phyloP scores from a whole-genome alignment of 2,888 invertebrate species.

The Meiosimyza decipiens region DNA sequence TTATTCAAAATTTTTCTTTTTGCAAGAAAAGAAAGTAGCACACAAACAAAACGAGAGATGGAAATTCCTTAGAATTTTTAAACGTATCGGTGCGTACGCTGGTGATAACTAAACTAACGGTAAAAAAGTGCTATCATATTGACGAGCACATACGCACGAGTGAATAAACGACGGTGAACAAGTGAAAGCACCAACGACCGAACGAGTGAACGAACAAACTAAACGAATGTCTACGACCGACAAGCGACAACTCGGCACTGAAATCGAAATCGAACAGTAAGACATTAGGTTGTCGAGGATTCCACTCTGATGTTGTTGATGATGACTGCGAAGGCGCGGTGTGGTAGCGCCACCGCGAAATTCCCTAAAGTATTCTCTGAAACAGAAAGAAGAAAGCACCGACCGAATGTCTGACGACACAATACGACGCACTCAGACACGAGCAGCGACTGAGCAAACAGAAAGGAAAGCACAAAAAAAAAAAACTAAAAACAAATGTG shows the following conservation, averaged over 20 bases:
- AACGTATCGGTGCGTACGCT: too few relatives aligned
- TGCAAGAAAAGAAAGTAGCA: too few relatives aligned
- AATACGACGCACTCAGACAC: slow-evolving; percentile 11
- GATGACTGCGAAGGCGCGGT: background rate
- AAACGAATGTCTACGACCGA: slow-evolving; percentile 17
- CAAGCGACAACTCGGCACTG: slow-evolving; percentile 27
- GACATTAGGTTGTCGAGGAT: slow-evolving; percentile 8
- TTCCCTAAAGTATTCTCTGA: background rate
- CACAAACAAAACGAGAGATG: too few relatives aligned
- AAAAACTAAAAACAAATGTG: background rate
- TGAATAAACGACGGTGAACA: too few relatives aligned
- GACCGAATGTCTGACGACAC: background rate
- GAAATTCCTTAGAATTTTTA: too few relatives aligned
- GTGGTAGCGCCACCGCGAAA: too few relatives aligned
- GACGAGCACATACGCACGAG: too few relatives aligned
- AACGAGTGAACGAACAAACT: too few relatives aligned
- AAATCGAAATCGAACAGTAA: background rate
- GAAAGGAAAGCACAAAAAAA: background rate
- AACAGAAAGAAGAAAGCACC: background rate
- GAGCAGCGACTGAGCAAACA: background rate
- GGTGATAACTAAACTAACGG: too few relatives aligned
- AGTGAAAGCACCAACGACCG: too few relatives aligned
- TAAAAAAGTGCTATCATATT: too few relatives aligned
- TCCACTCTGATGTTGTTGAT: slow-evolving; percentile 3
- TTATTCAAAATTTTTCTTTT: too few relatives aligned